Evolutionary conservation across 1,140 invertebrate species (phyloP).

Genomic region (Lucilia cuprina): DNA sequence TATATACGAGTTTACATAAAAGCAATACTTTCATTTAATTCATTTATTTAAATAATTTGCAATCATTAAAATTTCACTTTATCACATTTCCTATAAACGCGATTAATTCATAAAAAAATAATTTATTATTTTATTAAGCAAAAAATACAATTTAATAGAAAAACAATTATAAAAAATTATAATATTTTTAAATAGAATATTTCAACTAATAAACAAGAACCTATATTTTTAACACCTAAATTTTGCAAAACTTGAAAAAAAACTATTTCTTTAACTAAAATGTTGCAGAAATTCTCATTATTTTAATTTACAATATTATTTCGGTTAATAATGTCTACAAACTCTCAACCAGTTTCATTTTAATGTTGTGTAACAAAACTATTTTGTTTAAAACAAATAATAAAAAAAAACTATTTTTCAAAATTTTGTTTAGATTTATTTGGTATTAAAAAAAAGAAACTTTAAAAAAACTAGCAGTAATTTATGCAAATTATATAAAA

Average conservation of each 20-base stretch:
- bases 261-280: not conserved
- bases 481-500: constrained; percentile 16
- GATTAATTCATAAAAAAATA: too few species aligned
- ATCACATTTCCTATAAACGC: too few species aligned
- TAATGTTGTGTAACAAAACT: not conserved
- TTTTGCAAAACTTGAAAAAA: not conserved
- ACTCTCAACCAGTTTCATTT: not conserved
- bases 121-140: too few species aligned
- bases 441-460: not conserved
- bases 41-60: too few species aligned
- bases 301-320: too few species aligned
- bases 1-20: too few species aligned
- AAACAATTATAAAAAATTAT: too few species aligned
- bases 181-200: too few species aligned
- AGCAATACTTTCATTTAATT: too few species aligned
- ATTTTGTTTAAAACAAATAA: not conserved
- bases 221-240: not conserved
- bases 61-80: too few species aligned
- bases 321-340: not conserved
- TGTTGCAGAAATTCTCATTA: not conserved
- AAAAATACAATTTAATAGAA: too few species aligned
- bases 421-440: not conserved
- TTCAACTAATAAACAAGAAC: too few species aligned
- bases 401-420: constrained; percentile 2
- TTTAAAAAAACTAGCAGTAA: not conserved